Evolutionary conservation across 2,797 vertebrate species (phyloP).

Genomic region (Parotocinclus haroldoi): DNA sequence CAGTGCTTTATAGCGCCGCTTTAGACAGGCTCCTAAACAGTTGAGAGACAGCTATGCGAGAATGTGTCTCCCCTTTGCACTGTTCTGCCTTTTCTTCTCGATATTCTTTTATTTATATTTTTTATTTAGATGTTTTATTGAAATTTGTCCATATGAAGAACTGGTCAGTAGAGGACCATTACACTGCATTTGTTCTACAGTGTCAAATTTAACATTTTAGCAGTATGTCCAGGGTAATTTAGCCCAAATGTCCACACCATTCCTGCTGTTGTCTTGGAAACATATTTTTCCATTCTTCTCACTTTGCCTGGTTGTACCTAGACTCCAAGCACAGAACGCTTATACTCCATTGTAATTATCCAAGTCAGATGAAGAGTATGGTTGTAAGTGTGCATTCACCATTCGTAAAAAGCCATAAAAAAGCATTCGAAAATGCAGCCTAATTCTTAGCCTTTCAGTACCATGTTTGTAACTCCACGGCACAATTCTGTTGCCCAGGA

Average conservation of each 20-base stretch:
- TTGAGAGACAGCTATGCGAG: conserved; percentile 20
- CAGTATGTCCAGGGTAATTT: background rate
- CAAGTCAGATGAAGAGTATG: conserved; percentile 1
- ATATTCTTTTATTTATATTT: conserved; percentile 29
- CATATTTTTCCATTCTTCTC: background rate
- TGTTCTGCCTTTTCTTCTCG: conserved; percentile 20
- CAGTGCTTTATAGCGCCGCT: conserved; percentile 16
- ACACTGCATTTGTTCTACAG: conserved; percentile 5
- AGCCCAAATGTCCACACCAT: background rate
- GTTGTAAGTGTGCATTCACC: conserved; percentile 9
- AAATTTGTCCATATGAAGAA: conserved; percentile 14
- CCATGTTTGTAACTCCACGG: conserved; percentile 5
- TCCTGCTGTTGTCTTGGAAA: conserved; percentile 5
- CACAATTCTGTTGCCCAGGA: conserved; percentile 19
- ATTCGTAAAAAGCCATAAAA: conserved; percentile 6
- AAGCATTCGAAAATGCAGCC: conserved; percentile 11
- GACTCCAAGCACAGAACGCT: conserved; percentile 26
- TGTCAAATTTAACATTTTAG: too few relatives aligned
- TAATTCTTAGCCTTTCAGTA: conserved; percentile 11
- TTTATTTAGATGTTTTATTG: conserved; percentile 18
- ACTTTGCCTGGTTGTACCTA: conserved; percentile 15
- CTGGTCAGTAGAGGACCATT: conserved; percentile 20
- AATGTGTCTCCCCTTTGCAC: conserved; percentile 27
- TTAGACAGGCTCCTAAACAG: conserved; percentile 16
- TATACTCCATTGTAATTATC: conserved; percentile 11